Percentiles rank a stretch among this genome's conserved stretches.
These are phyloP conservation scores for Piscicola geometra DNA, from an alignment of 2,888 invertebrate genomes.

Conservation along the genomic window DNA sequence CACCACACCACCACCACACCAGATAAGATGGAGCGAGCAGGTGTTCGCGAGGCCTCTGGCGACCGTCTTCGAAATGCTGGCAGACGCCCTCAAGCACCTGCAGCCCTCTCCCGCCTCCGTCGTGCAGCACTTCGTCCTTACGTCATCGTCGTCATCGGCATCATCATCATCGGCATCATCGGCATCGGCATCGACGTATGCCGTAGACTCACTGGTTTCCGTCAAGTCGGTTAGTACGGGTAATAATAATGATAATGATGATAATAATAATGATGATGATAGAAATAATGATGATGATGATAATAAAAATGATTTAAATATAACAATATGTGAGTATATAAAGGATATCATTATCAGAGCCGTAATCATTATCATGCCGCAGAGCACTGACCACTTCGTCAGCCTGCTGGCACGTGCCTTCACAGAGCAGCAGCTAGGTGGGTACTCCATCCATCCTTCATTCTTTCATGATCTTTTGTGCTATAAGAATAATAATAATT, in stretches of 20 bases:
- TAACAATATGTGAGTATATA: not conserved
- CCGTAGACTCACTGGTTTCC: not conserved
- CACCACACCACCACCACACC: not conserved
- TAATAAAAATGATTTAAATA: not conserved
- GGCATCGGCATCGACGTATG: not conserved
- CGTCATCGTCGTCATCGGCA: not conserved
- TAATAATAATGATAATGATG: not conserved
- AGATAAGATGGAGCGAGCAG: conserved; percentile 1
- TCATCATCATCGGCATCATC: not conserved
- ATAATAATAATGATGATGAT: not conserved
- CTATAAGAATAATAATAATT: not conserved
- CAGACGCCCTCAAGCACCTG: not conserved
- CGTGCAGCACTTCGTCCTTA: not conserved
- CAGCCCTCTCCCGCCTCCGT: not conserved
- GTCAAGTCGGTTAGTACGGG: not conserved
- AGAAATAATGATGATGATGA: not conserved
- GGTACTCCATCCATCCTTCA: not conserved
- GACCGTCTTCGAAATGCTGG: not conserved
- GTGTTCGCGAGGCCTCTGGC: not conserved
- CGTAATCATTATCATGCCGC: not conserved
- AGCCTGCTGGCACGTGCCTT: not conserved
- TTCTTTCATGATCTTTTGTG: not conserved
- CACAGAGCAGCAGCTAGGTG: conserved; percentile 7
- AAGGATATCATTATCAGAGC: no score
- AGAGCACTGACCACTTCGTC: not conserved